Conservation (phyloP, 2,113 vertebrate genomes). For the Ptilonorhynchus violaceus region DNA sequence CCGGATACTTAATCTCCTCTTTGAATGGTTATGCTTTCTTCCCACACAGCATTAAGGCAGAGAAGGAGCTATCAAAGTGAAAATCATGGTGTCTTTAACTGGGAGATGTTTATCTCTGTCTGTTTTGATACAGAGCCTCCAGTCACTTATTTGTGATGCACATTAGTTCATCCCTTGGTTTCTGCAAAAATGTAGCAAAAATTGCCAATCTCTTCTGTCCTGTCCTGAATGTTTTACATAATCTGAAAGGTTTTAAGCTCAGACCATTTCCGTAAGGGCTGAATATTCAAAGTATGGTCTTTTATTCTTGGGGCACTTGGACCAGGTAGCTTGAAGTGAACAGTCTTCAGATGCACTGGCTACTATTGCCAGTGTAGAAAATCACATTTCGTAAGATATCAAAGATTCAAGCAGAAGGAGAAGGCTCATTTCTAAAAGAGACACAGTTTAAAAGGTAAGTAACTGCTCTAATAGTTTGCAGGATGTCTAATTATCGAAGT, state of each 20-base stretch:
- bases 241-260: neutral
- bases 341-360: neutral
- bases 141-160: neutral
- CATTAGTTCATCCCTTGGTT: neutral
- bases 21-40: neutral
- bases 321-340: neutral
- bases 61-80: neutral
- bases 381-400: neutral
- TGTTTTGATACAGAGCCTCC: neutral
- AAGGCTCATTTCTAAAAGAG: neutral
- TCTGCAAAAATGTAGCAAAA: neutral
- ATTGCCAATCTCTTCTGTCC: neutral
- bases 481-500: constrained; percentile 43
- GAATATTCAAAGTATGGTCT: neutral
- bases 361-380: neutral
- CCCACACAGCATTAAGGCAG: neutral
- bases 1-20: neutral
- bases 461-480: constrained; percentile 36
- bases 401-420: neutral
- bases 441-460: constrained; percentile 32
- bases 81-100: neutral
- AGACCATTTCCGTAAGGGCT: neutral
- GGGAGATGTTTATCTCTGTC: neutral
- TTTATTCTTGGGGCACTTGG: neutral
- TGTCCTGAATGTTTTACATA: neutral